A percentile compares a stretch with the other conserved stretches of the same genome.
phyloP scores from a whole-genome alignment of 2,888 invertebrate species.

The Nephrotoma guestfalica region DNA sequence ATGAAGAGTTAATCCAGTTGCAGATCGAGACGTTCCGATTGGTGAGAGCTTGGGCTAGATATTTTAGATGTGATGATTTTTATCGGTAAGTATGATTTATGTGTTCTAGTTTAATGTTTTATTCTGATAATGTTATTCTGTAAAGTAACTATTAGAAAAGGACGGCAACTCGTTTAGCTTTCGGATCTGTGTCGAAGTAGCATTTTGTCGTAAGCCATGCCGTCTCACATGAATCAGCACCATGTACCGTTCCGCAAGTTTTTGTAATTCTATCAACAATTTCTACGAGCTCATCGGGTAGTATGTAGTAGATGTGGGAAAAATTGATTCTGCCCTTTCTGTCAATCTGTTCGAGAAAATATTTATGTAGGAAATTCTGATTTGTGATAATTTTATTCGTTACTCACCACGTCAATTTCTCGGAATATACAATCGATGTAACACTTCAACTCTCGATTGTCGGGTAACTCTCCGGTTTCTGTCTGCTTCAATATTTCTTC shows the following conservation, averaged over 20 bases:
- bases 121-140: neutral
- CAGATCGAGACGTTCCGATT: conserved; percentile 43
- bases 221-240: conserved; percentile 25
- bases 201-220: conserved; percentile 23
- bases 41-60: conserved; percentile 22
- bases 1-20: conserved; percentile 30
- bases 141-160: neutral
- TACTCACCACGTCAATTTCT: conserved; percentile 24
- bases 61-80: conserved; percentile 21
- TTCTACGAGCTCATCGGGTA: conserved; percentile 22
- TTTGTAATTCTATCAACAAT: conserved; percentile 16
- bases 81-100: conserved; percentile 22
- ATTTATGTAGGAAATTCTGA: neutral
- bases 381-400: neutral
- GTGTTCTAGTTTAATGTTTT: neutral
- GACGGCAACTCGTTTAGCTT: conserved; percentile 9
- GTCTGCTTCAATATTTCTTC: conserved; percentile 18
- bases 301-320: conserved; percentile 21
- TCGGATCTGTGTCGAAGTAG: conserved; percentile 22
- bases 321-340: conserved; percentile 20
- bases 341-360: conserved; percentile 19
- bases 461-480: conserved; percentile 17
- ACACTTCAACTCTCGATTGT: conserved; percentile 21
- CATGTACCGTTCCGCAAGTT: conserved; percentile 24
- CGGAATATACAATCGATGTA: conserved; percentile 27